Evolutionary conservation across 2,797 vertebrate species (phyloP).

Genomic region (Lindbergichthys nudifrons): DNA sequence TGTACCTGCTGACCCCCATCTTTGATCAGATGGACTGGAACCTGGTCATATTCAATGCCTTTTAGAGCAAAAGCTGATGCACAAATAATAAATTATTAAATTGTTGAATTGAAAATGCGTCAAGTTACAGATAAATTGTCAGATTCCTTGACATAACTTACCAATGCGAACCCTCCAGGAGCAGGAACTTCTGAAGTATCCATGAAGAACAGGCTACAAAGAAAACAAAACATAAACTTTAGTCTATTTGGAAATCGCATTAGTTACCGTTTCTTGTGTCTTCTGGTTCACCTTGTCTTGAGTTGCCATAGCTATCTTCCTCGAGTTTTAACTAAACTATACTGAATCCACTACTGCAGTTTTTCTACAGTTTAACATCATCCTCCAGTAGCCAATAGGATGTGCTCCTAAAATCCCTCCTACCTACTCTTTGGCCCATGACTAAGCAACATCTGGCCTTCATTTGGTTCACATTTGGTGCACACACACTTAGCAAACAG

Average conservation of each 20-base stretch:
- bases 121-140: background rate
- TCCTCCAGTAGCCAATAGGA: slow-evolving; percentile 79
- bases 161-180: slow-evolving; percentile 97
- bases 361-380: slow-evolving; percentile 16
- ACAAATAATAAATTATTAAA: slow-evolving; percentile 17
- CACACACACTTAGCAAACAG: background rate
- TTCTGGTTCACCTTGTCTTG: slow-evolving; percentile 79
- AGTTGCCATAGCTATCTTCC: slow-evolving; percentile 75
- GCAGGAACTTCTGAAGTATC: slow-evolving; percentile 98
- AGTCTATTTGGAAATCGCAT: slow-evolving; percentile 12
- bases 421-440: slow-evolving; percentile 75
- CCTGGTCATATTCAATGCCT: slow-evolving; percentile 90
- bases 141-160: slow-evolving; percentile 76
- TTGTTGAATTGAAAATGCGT: background rate
- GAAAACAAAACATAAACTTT: slow-evolving; percentile 36
- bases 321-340: slow-evolving; percentile 27
- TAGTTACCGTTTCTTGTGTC: background rate
- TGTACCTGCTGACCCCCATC: slow-evolving; percentile 95
- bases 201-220: slow-evolving; percentile 91
- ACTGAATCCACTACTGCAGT: slow-evolving; percentile 25
- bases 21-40: slow-evolving; percentile 90
- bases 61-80: slow-evolving; percentile 93
- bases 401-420: slow-evolving; percentile 73
- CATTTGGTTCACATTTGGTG: slow-evolving; percentile 62
- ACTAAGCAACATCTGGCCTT: slow-evolving; percentile 72